Conservation (phyloP, 2,113 vertebrate genomes). For the Todiramphus chloris region DNA sequence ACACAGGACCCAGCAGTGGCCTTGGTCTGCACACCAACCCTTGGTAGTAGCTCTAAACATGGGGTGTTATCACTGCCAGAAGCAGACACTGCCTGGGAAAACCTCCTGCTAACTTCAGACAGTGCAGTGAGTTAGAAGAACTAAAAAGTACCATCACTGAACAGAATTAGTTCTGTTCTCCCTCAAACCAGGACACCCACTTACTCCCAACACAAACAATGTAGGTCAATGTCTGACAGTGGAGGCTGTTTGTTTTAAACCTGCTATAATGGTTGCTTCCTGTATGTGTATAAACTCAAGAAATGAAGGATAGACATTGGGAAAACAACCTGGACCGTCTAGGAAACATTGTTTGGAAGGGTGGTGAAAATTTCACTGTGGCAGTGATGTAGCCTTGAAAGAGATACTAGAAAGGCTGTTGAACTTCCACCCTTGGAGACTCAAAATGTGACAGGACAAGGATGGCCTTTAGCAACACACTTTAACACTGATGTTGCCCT, state of each 20-base stretch:
- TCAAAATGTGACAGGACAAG: not conserved
- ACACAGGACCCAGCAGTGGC: too few species aligned
- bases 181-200: too few species aligned
- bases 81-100: too few species aligned
- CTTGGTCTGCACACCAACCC: too few species aligned
- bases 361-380: not conserved
- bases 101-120: too few species aligned
- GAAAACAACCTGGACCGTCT: not conserved
- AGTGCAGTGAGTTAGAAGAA: too few species aligned
- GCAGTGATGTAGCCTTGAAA: not conserved
- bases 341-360: fast-evolving
- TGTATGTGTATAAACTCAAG: not conserved
- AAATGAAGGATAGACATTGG: not conserved
- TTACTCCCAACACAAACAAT: not conserved
- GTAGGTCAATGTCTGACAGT: not conserved
- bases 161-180: too few species aligned
- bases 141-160: too few species aligned
- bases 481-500: not conserved
- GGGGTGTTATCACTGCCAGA: too few species aligned
- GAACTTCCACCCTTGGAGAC: not conserved
- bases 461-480: not conserved
- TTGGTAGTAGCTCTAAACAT: too few species aligned
- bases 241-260: not conserved
- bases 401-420: not conserved
- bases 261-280: not conserved